Conservation (phyloP, 2,888 invertebrate species). For the Neocrepidodera transversa region DNA sequence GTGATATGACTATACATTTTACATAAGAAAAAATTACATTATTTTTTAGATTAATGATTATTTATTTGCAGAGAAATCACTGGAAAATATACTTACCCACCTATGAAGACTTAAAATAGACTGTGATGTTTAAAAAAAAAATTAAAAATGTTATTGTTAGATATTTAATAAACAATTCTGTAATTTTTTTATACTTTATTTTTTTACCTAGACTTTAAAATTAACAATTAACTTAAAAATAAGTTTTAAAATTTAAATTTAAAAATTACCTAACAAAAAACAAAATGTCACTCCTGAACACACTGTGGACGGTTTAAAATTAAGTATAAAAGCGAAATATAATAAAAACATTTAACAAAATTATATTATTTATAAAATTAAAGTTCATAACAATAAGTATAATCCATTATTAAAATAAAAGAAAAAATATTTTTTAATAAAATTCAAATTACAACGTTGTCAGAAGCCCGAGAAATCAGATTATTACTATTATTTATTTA, state of each 20-base stretch:
- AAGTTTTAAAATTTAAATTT: no score
- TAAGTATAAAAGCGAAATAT: slow-evolving; percentile 20
- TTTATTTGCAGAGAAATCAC: slow-evolving; percentile 24
- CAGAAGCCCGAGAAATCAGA: no score
- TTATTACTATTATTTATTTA: no score
- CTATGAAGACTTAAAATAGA: slow-evolving; percentile 8
- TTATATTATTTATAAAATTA: slow-evolving; percentile 7
- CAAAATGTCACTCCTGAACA: slow-evolving; percentile 26
- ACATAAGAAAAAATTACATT: no score
- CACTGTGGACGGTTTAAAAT: slow-evolving; percentile 32
- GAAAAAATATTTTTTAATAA: no score
- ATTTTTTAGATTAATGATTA: no score
- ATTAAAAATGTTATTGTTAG: neutral
- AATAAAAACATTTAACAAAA: slow-evolving; percentile 12
- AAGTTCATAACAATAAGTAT: slow-evolving; percentile 9
- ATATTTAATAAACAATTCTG: neutral
- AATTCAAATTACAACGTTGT: no score
- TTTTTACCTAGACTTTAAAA: slow-evolving; percentile 20
- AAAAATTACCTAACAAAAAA: no score
- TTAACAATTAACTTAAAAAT: slow-evolving; percentile 17
- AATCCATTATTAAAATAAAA: no score
- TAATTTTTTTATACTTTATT: slow-evolving; percentile 16
- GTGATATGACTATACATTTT: no score
- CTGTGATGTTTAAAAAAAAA: slow-evolving; percentile 20
- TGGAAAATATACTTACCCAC: slow-evolving; percentile 8